Conservation (phyloP, 37 sponge, comb jelly and placozoan species). For the Mnemiopsis leidyi region DNA sequence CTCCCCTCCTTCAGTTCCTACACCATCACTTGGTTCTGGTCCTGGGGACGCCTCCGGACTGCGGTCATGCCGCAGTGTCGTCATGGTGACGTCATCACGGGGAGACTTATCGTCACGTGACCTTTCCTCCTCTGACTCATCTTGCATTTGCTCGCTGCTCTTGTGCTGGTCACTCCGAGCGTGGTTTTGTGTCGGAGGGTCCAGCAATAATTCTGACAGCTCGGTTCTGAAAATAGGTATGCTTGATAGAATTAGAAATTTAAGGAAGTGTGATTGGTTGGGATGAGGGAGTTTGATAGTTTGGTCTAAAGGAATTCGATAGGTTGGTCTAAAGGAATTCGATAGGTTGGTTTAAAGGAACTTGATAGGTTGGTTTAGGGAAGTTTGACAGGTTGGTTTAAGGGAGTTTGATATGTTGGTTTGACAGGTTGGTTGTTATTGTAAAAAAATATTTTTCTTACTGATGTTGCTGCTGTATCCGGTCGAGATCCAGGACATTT, state of each 20-base stretch:
- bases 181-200: background rate
- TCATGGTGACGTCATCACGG: background rate
- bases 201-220: background rate
- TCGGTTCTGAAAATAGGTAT: background rate
- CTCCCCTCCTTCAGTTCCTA: background rate
- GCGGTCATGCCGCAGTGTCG: background rate
- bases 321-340: background rate
- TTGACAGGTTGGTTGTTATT: too few relatives aligned
- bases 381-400: background rate
- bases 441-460: too few relatives aligned
- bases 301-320: too few relatives aligned
- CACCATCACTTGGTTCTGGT: background rate
- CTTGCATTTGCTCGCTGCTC: too few relatives aligned
- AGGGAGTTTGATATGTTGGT: too few relatives aligned
- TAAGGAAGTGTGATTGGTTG: background rate
- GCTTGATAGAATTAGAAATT: background rate
- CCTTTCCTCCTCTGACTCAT: too few relatives aligned
- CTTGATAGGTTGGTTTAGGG: background rate
- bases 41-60: background rate
- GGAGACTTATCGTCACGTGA: background rate
- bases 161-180: too few relatives aligned
- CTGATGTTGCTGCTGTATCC: slow-evolving; percentile 22
- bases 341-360: background rate
- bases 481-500: slow-evolving; percentile 33
- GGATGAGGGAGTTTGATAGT: too few relatives aligned